A percentile compares a stretch with the other conserved stretches of the same genome.
Conservation (phyloP, 2,888 invertebrate species). For the Sycophila texana region DNA sequence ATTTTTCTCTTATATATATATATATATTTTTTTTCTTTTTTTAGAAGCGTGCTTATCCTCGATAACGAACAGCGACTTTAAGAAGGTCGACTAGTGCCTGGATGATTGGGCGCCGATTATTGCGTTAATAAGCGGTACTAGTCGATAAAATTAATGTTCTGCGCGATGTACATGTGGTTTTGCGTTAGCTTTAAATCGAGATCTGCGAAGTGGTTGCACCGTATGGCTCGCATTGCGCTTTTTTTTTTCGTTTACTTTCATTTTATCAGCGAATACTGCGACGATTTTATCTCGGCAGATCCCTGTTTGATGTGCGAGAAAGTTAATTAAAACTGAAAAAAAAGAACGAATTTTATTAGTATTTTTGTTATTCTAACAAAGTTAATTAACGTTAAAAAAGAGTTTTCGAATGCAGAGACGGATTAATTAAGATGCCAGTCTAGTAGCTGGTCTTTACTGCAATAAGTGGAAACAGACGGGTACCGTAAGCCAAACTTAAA, state of each 20-base stretch:
- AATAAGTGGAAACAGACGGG: too few species aligned
- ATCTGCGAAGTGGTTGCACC: constrained; percentile 26
- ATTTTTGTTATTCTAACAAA: background rate
- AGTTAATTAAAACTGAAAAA: constrained; percentile 19
- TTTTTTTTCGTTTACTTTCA: constrained; percentile 42
- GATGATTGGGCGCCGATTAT: background rate
- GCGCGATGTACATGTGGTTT: background rate
- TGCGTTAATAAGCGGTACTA: background rate
- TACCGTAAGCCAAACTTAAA: too few species aligned
- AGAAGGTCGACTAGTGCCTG: background rate
- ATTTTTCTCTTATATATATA: too few species aligned
- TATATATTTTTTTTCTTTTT: too few species aligned
- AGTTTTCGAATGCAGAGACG: too few species aligned
- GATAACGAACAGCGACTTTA: background rate
- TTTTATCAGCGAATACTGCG: constrained; percentile 18
- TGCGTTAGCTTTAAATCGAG: constrained; percentile 1
- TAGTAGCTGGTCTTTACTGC: too few species aligned
- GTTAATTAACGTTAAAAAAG: too few species aligned
- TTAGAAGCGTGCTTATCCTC: background rate
- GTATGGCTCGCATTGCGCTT: background rate
- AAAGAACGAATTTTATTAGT: background rate
- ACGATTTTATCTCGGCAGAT: constrained; percentile 18
- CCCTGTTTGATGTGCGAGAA: constrained; percentile 20
- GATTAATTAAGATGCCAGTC: too few species aligned
- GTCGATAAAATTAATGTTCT: constrained; percentile 15